These are phyloP conservation scores for Nasonia giraulti DNA, from an alignment of 1,140 invertebrate species.

Conservation along the genomic window DNA sequence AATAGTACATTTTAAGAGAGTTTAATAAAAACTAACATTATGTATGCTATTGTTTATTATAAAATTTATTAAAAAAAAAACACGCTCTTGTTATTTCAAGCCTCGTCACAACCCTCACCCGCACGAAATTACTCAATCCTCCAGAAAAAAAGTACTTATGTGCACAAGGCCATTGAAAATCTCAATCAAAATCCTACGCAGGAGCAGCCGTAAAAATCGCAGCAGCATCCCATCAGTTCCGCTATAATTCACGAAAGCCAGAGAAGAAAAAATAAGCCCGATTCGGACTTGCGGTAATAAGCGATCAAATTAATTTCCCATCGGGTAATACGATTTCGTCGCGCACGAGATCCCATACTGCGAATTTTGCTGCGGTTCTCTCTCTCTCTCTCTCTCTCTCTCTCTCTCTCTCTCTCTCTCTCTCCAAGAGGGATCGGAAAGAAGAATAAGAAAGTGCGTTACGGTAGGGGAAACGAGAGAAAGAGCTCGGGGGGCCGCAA, in stretches of 20 bases:
- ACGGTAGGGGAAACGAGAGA: neutral
- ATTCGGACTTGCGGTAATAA: constrained; percentile 2
- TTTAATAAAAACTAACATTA: constrained; percentile 71
- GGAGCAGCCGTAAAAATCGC: neutral
- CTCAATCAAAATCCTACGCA: constrained; percentile 11
- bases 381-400: too few relatives aligned
- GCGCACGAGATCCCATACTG: constrained; percentile 1
- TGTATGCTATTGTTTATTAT: constrained; percentile 71
- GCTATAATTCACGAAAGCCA: neutral
- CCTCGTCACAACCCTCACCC: neutral
- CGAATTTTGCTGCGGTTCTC: constrained; percentile 33
- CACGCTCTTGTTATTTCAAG: neutral
- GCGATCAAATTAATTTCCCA: constrained; percentile 45
- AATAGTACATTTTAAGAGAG: constrained; percentile 70
- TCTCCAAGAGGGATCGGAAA: neutral
- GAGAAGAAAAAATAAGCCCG: neutral
- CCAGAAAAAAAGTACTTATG: neutral
- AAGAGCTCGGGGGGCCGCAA: constrained; percentile 19
- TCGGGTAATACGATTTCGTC: constrained; percentile 30
- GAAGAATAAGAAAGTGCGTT: neutral
- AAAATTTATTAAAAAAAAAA: constrained; percentile 61
- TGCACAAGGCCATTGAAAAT: neutral
- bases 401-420: too few relatives aligned
- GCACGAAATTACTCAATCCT: neutral
- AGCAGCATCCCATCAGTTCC: neutral